Evolutionary conservation across 1,140 invertebrate species (phyloP).

Genomic region (Drosophila malerkotliana): DNA sequence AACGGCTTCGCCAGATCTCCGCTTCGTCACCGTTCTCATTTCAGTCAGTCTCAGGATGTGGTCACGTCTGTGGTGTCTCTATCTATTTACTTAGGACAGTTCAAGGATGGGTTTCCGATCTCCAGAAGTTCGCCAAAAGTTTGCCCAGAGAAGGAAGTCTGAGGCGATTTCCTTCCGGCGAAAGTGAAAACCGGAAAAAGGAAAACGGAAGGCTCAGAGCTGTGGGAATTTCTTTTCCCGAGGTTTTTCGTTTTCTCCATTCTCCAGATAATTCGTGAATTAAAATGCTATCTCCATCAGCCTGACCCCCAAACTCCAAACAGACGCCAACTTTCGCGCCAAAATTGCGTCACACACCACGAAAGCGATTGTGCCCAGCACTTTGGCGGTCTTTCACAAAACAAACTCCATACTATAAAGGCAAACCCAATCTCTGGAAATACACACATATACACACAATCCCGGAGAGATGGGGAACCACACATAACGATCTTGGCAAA

Average conservation of each 20-base stretch:
- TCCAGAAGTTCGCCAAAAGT: slow-evolving; percentile 19
- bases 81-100: slow-evolving; percentile 59
- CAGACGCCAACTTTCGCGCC: slow-evolving; percentile 77
- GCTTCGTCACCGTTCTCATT: slow-evolving; percentile 8
- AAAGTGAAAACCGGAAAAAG: slow-evolving; percentile 27
- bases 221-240: slow-evolving; percentile 25
- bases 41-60: slow-evolving; percentile 52
- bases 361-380: slow-evolving; percentile 38
- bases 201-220: slow-evolving; percentile 52
- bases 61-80: slow-evolving; percentile 25
- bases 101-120: background rate
- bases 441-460: slow-evolving; percentile 25
- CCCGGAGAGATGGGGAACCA: slow-evolving; percentile 18
- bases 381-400: slow-evolving; percentile 59
- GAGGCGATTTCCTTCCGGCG: slow-evolving; percentile 54
- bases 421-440: slow-evolving; percentile 31
- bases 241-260: background rate
- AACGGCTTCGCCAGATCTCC: slow-evolving; percentile 50
- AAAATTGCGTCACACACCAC: slow-evolving; percentile 71
- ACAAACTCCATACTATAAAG: slow-evolving; percentile 14
- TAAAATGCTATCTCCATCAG: slow-evolving; percentile 9
- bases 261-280: background rate
- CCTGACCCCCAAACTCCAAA: slow-evolving; percentile 58
- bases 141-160: slow-evolving; percentile 8
- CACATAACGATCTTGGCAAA: slow-evolving; percentile 67